Conservation (phyloP, 2,888 invertebrate species). For the Atethmia centrago region DNA sequence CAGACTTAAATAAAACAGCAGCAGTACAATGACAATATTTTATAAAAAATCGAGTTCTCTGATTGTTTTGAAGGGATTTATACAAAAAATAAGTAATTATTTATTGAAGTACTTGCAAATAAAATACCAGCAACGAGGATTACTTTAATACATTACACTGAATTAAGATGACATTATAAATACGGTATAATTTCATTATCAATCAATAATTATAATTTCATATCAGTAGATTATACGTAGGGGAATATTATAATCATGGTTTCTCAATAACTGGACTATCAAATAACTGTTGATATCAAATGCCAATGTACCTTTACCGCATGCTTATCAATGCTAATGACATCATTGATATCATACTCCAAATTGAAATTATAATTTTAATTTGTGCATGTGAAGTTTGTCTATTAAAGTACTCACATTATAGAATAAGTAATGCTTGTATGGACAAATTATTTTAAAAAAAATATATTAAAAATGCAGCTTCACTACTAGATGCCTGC, state of each 20-base stretch:
- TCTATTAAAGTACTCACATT: too few relatives aligned
- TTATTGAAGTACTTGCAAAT: too few relatives aligned
- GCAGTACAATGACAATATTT: too few relatives aligned
- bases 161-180: not conserved
- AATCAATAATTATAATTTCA: conserved; percentile 3
- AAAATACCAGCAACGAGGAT: not conserved
- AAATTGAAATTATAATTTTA: conserved; percentile 14
- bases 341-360: conserved; percentile 53
- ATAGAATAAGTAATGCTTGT: too few relatives aligned
- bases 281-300: conserved; percentile 33
- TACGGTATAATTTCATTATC: not conserved
- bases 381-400: too few relatives aligned
- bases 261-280: conserved; percentile 32
- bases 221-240: conserved; percentile 39
- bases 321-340: conserved; percentile 48
- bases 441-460: too few relatives aligned
- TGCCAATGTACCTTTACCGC: conserved; percentile 13
- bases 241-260: conserved; percentile 25
- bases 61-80: not conserved
- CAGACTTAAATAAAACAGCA: not conserved
- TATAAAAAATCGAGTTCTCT: not conserved
- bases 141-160: not conserved
- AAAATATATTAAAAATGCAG: too few relatives aligned
- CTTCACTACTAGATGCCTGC: too few relatives aligned
- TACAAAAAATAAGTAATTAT: too few relatives aligned